A percentile compares a stretch with the other conserved stretches of the same genome.
Conservation (phyloP, 2,113 vertebrate species). For the Myanophis thanlyinensis region DNA sequence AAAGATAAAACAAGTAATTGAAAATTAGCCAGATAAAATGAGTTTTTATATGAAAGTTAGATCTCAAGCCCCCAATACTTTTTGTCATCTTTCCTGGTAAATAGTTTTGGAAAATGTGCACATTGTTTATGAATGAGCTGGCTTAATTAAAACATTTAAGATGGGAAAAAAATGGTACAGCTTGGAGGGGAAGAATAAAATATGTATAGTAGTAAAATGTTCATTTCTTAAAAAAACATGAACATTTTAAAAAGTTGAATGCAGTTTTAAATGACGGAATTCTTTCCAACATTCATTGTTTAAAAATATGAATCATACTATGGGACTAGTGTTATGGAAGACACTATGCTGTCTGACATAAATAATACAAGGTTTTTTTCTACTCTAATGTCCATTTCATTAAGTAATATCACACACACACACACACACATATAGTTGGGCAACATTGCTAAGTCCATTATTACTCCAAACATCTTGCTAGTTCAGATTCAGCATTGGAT, state of each 20-base stretch:
- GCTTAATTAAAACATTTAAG: neutral
- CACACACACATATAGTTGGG: neutral
- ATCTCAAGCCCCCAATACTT: neutral
- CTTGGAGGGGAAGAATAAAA: neutral
- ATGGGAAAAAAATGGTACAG: neutral
- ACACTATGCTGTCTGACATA: neutral
- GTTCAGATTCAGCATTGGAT: neutral
- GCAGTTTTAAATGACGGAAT: neutral
- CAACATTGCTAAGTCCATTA: neutral
- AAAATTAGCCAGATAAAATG: neutral
- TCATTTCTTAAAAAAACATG: neutral
- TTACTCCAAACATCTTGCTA: neutral
- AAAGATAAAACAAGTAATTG: neutral
- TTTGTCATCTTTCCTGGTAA: neutral
- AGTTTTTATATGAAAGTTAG: neutral
- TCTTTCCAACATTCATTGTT: neutral
- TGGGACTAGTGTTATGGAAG: neutral
- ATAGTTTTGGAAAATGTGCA: neutral
- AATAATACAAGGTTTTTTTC: neutral
- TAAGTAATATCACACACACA: neutral
- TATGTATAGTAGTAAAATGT: neutral
- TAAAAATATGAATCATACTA: neutral
- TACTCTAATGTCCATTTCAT: neutral
- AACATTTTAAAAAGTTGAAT: neutral
- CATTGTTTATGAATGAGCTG: neutral